Evolutionary conservation across 1,140 invertebrate genomes (phyloP).

Genomic region (Cryptotermes secundus): DNA sequence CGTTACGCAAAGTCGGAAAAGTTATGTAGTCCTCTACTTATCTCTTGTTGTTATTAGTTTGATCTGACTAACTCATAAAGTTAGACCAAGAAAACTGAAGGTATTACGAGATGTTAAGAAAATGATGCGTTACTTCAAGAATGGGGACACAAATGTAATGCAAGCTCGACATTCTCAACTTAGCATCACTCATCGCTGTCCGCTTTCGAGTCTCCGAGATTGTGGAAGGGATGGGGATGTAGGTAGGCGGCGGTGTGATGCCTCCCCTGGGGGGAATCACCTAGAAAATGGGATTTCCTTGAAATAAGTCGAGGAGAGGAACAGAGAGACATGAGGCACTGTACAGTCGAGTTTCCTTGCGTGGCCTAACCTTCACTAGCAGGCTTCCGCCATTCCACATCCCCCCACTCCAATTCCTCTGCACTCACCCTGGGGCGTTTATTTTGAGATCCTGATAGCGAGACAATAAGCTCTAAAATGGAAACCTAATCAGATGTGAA

Average conservation of each 20-base stretch:
- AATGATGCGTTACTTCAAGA: not conserved
- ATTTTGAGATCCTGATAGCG: constrained; percentile 9
- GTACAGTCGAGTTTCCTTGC: not conserved
- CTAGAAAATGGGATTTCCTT: constrained; percentile 25
- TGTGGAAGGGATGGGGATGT: not conserved
- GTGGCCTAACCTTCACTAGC: not conserved
- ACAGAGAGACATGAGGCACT: not conserved
- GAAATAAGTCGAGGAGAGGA: not conserved
- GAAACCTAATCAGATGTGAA: constrained; percentile 28
- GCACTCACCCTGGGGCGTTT: not conserved
- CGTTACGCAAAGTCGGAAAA: not conserved
- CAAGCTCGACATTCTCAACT: not conserved
- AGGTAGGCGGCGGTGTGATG: not conserved
- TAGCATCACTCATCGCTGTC: not conserved
- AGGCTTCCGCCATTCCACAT: not conserved
- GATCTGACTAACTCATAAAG: not conserved
- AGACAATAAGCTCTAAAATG: constrained; percentile 24
- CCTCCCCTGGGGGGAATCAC: constrained; percentile 1
- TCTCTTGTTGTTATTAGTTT: not conserved
- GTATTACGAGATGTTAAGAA: not conserved
- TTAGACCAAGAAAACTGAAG: too few species aligned
- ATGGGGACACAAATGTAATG: not conserved
- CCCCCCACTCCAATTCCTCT: not conserved
- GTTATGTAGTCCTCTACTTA: not conserved
- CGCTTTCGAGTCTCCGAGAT: not conserved